Base-by-base conservation (phyloP, 2,888 invertebrate genomes). In the Baccha elongata region DNA sequence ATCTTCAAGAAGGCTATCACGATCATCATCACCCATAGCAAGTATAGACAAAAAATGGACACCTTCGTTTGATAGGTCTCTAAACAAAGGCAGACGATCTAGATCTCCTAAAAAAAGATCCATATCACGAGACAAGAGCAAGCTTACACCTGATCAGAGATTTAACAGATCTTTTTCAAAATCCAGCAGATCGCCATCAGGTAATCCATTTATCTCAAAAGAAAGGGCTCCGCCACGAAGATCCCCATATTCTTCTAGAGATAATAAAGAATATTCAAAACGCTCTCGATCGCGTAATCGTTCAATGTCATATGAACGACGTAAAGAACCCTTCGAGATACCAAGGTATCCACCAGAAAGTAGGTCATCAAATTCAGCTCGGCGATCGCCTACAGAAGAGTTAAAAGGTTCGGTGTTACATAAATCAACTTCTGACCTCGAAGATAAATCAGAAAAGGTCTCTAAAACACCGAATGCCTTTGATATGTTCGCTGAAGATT, bases 401-500 rank as follows among this genome's bases (percentile, higher is more conserved):
- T 40, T 13, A 0, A 15, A 58, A 26, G 4, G 1, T 3, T 10
- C 19, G 10, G 0, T n/a, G n/a, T n/a, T n/a, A n/a, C n/a, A n/a
- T n/a, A 37, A 65, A 44, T 10, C 10, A n/a, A n/a, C n/a, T 1
- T 1, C 2, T 2, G 29, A 42, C 0, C 23, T 2, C 3, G 19
- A 37, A 8, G 11, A 48, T 2, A 69, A 37, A 67, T 3, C 62
- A 5, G 53, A 53, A 3, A 79, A 48, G 21, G 23, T 17, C 19
- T 50, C 42, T 1, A 55, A 32, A 15, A 21, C 71, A 1, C 50
- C 32, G 0, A 23, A 44, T 10, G 42, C 72, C 3, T 76, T 83
- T 58, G 83, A 83, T n/a, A 83, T 83, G 83, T 83, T 83, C 5
- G 83, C 83, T 17, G 83, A 83, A 37, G 72, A 83, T 3, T 10